Base-by-base conservation (phyloP, 2,797 vertebrate species). In the Petrocephalus sullivani region DNA sequence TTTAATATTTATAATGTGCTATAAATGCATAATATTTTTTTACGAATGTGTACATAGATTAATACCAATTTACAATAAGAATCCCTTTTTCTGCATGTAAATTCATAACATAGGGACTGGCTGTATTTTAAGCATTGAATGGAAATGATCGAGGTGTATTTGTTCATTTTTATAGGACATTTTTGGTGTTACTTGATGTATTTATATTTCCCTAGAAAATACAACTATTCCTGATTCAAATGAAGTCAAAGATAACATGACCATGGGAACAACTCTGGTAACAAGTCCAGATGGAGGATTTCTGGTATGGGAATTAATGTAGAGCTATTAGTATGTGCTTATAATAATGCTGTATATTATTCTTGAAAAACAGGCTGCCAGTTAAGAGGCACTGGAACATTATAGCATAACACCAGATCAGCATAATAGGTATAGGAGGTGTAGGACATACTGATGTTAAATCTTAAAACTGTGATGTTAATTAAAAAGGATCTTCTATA, bases 231-330 rank as follows among this genome's bases (percentile, higher is more conserved):
- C 98, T 89, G 96, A 98, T 51, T 92, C 99, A 19, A 93, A 92
- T 19, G 98, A 99, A 96, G 95, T 98, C 91, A 99, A 99, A 92
- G 98, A 99, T 94, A 99, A 99, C 94, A 99, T 99, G 98, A 98
- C 97, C 78, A 97, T 99, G 95, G 98, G 98, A 95, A 97, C 96
- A 89, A 99, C 98, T 41, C 95, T 99, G 94, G 97, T 99, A 90
- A 96, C 97, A 92, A 98, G 97, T 95, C 97, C 98, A 90, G 96
- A 94, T 1, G 98, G 97, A 93, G 98, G 98, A 10, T 99, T 99
- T 96, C 94, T 99, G 98, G 98, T 99, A 96, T 96, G 97, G 87
- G 85, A 78, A 89, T 28, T 54, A 16, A 23, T 58, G 23, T 10
- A 87, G 56, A 54, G 61, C 85, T 60, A 89, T 49, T 53, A 88